Evolutionary conservation across 2,113 vertebrate genomes (phyloP), one percentile per base, ranked within the genome.

Genomic region (Aramus guarauna): DNA sequence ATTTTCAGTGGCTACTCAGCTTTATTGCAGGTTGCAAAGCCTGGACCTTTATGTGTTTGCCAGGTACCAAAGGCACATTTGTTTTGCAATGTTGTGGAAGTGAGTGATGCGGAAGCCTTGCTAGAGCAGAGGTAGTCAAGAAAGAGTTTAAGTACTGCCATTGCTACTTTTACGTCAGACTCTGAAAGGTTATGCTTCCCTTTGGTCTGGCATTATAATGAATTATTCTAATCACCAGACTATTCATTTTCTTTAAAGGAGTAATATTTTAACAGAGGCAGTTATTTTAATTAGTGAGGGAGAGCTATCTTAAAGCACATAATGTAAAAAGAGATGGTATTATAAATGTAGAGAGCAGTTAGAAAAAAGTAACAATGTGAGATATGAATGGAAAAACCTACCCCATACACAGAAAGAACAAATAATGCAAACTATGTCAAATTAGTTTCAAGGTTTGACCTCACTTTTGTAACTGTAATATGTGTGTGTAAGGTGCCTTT

Each of bases 161-260:
- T 72, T 55, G 12, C 34, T 83, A n/a, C n/a, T 82, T 88, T 59
- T 63, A 73, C 22, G 53, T 85, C 53, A 36, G 19, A 56, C 47
- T 73, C 29, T 80, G 53, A 84, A 91, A 85, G 14, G 52, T 80
- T 93, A 62, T 77, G 27, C 27, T 80, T 84, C 67, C 34, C 64
- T 83, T 74, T 88, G 30, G 18, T 72, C 67, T 77, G 29, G 8
- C 53, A 62, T 73, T 58, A 27, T 52, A 77, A 92, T 83, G 43
- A 91, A 76, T 81, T 92, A 73, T 71, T 72, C 27, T 85, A 64
- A 75, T 77, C 55, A 94, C 34, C 12, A 69, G 66, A 48, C 47
- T 73, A 80, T 62, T 82, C 27, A 43, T 94, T 95, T 91, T 85
- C 79, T 48, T 90, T 92, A 59, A 85, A 94, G 81, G 48, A 83